These are phyloP conservation scores for Chorisops tibialis DNA, from an alignment of 2,888 invertebrate species.

Conservation along the genomic window DNA sequence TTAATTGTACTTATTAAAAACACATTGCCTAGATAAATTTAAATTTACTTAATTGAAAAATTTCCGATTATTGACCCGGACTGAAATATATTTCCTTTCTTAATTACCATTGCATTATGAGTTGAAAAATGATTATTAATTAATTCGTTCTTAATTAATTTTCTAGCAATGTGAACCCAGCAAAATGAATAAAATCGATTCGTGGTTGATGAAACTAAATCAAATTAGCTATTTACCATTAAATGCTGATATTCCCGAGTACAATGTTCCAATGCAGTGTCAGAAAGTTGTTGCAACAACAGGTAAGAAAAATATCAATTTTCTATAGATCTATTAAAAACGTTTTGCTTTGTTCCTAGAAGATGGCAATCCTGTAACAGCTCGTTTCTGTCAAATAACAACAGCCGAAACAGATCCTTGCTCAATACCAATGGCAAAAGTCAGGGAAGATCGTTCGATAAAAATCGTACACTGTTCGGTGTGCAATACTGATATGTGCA, in stretches of 20 bases:
- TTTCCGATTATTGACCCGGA: too few relatives aligned
- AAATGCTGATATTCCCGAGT: constrained; percentile 36
- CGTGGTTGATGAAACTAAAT: constrained; percentile 51
- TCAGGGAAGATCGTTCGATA: constrained; percentile 33
- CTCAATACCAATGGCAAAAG: constrained; percentile 42
- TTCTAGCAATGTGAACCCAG: constrained; percentile 46
- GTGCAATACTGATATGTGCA: constrained; percentile 45
- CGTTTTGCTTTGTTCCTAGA: background rate
- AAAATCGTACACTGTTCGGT: constrained; percentile 45
- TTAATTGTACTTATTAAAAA: too few relatives aligned
- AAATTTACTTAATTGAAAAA: too few relatives aligned
- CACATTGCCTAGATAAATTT: too few relatives aligned
- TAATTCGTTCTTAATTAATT: background rate
- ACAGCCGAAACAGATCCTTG: constrained; percentile 49
- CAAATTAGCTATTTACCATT: constrained; percentile 47
- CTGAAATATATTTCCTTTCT: too few relatives aligned
- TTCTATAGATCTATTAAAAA: too few relatives aligned
- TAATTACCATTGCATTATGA: too few relatives aligned
- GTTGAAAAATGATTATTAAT: too few relatives aligned
- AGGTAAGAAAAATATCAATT: constrained; percentile 43
- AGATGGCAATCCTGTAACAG: constrained; percentile 41
- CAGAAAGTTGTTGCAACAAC: constrained; percentile 51
- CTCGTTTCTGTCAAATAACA: constrained; percentile 49
- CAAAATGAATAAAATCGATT: constrained; percentile 46
- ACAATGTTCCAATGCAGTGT: constrained; percentile 49